Evolutionary conservation across 2,797 vertebrate species (phyloP), one percentile per base, ranked within the genome.

Genomic region (Diplodus puntazzo): DNA sequence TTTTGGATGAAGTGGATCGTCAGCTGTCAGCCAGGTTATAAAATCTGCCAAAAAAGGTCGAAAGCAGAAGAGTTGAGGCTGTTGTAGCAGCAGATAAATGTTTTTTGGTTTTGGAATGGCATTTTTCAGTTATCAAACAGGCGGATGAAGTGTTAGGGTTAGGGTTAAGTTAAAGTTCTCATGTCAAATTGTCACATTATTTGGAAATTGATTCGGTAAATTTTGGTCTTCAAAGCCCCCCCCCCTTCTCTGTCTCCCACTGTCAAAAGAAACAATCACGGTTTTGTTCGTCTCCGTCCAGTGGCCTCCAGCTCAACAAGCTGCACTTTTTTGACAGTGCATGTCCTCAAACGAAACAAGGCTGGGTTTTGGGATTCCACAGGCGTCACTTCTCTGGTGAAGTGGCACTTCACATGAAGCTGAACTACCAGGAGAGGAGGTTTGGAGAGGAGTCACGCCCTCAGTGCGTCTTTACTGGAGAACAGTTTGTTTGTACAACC

Each of bases 351-450:
- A 49, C 11, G 21, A 54, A 53, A 55, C 69, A 1, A 23, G 58
- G 67, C 60, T 23, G 17, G 27, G 30, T 70, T 63, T 59, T 13
- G 34, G 57, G 58, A 67, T 10, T 69, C 68, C 70, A 8, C 18
- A 30, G 77, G 63, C 50, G 17, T 73, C 9, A 45, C 2, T 34
- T 55, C n/a, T 2, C n/a, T 4, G 48, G 67, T 78, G 66, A 75
- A 83, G 69, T 52, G 68, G 23, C n/a, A 14, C 59, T 82, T 81
- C 27, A 65, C 49, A 20, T 13, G 3, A 69, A 76, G 76, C 70
- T 61, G 79, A 75, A 30, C 62, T 11, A 20, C 7, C 5, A 18
- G 58, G 61, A 55, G 57, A 48, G 3, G 25, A 25, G 20, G 25
- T 73, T 11, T 77, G 60, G 12, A 65, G 63, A 54, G 69, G 55